Conservation (phyloP, 2,797 vertebrate genomes). For the Serranus cabrilla region DNA sequence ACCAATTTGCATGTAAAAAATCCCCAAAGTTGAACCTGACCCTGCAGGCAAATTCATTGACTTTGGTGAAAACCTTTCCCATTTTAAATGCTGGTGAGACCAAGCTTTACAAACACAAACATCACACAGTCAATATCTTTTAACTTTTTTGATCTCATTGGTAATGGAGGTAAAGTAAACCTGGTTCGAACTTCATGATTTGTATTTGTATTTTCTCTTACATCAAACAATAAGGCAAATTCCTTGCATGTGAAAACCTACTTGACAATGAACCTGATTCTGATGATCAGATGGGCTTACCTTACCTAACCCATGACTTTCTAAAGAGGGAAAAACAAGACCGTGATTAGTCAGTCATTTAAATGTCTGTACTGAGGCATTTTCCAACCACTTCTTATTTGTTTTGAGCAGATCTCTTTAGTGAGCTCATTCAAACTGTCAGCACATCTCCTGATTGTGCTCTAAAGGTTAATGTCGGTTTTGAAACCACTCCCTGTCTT, state of each 20-base stretch:
- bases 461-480: neutral
- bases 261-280: conserved; percentile 40
- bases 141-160: conserved; percentile 33
- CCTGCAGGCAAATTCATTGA: neutral
- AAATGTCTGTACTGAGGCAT: neutral
- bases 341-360: conserved; percentile 18
- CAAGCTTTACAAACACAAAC: neutral
- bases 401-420: conserved; percentile 16
- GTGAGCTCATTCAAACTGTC: conserved; percentile 21
- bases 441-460: conserved; percentile 22
- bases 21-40: neutral
- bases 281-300: neutral
- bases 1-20: neutral
- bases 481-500: conserved; percentile 45
- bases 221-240: neutral
- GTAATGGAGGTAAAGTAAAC: conserved; percentile 71
- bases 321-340: conserved; percentile 9
- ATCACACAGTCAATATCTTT: neutral
- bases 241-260: neutral
- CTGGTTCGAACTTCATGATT: neutral
- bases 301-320: neutral
- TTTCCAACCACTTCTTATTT: conserved; percentile 22
- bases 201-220: no score
- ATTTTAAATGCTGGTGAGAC: neutral
- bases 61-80: neutral